phyloP scores from a whole-genome alignment of 2,888 invertebrate species.

The Acronicta psi region DNA sequence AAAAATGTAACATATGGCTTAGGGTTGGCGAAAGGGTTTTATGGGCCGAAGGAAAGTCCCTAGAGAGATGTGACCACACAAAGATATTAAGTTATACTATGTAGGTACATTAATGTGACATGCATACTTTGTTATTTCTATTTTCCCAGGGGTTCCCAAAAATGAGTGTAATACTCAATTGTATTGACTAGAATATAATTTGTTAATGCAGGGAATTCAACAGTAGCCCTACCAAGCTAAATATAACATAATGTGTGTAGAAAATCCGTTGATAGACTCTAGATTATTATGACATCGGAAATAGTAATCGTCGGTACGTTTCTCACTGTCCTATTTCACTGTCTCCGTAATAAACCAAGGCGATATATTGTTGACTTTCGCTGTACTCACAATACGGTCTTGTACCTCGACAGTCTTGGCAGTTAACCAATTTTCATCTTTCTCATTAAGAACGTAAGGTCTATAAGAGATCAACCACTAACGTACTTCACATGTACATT shows the following conservation, averaged over 20 bases:
- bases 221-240: no score
- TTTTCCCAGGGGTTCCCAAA: no score
- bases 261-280: no score
- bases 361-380: neutral
- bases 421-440: neutral
- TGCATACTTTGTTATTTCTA: no score
- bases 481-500: neutral
- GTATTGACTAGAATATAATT: no score
- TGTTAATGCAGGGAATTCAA: no score
- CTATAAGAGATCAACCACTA: neutral
- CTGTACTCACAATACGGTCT: neutral
- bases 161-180: no score
- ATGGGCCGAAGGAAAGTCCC: slow-evolving; percentile 8
- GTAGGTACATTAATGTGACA: no score
- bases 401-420: neutral
- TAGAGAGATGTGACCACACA: neutral
- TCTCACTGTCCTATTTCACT: neutral
- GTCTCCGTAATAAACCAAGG: neutral
- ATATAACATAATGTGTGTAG: no score
- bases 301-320: no score
- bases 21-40: slow-evolving; percentile 14
- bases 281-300: no score
- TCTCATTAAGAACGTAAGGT: neutral
- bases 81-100: slow-evolving; percentile 12
- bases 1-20: slow-evolving; percentile 5